phyloP scores from a whole-genome alignment of 2,888 invertebrate genomes.

The Pherbina coryleti region DNA sequence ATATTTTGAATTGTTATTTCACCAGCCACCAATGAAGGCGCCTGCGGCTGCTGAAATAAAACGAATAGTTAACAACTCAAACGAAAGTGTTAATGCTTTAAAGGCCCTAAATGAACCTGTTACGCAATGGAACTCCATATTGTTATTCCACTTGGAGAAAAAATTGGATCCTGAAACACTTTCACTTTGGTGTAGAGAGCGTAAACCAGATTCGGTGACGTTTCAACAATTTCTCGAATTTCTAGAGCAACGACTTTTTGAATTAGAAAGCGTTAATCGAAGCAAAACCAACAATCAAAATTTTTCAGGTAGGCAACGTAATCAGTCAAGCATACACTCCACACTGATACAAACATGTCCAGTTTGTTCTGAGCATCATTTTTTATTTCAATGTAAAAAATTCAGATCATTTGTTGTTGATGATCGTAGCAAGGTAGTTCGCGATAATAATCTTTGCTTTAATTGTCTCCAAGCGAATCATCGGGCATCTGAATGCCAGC shows the following conservation, averaged over 20 bases:
- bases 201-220: too few species aligned
- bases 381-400: too few species aligned
- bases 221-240: conserved; percentile 35
- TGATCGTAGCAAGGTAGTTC: background rate
- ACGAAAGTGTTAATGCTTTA: conserved; percentile 32
- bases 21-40: conserved; percentile 13
- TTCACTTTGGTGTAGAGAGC: conserved; percentile 20
- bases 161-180: conserved; percentile 26
- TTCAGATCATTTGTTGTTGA: background rate
- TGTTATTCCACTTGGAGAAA: conserved; percentile 33
- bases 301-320: background rate
- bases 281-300: background rate
- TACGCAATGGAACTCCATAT: conserved; percentile 21
- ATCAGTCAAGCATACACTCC: background rate
- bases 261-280: background rate
- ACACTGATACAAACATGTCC: background rate
- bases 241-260: conserved; percentile 21
- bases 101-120: conserved; percentile 25
- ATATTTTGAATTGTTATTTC: conserved; percentile 39
- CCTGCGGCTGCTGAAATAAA: conserved; percentile 23
- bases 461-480: conserved; percentile 7
- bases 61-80: conserved; percentile 31
- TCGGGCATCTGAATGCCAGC: background rate
- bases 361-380: background rate
- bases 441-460: background rate